Base-by-base conservation (phyloP, 2,888 invertebrate genomes). In the Pyrochroa serraticornis region DNA sequence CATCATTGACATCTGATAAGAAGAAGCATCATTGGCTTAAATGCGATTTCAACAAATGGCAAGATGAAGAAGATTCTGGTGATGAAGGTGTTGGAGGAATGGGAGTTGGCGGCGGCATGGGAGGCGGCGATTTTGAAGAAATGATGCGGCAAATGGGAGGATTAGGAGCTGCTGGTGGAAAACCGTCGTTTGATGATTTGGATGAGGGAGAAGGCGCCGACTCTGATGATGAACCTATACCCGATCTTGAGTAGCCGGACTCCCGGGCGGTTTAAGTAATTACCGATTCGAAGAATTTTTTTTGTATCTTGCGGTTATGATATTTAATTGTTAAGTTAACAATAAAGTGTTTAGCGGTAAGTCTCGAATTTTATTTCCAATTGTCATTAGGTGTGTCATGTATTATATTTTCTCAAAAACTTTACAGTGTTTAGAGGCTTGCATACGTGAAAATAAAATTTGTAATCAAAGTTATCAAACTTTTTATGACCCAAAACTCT, bases 41-140 rank as follows among this genome's bases (percentile, higher is more conserved):
- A 83, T 91, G 96, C 71, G 97, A 98, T 78, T 99, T 98, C 79
- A 93, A 94, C 77, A 96, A 96, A 82, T 98, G 97, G 97, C 89
- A 88, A 81, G 97, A 97, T 82, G 97, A 98, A 80, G 94, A 94
- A 74, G 97, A 97, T 61, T 93, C 92, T 50, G 93, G 90, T 7
- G 91, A 91, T 68, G 95, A 93, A 67, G 85, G 77, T 60, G 60
- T 75, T n/a, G 77, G 77, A n/a, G 78, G 77, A 7, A 76, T 77
- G 75, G 82, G 78, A 51, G 77, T 75, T 51, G 70, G 70, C 35
- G 81, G 74, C 57, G 79, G 81, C 50, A 71, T 71, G 42, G 81
- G 75, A 57, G 79, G 81, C 48, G 82, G 82, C 45, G 86, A 88
- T 73, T 81, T 88, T 59, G 86, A 86, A 75, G 87, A 89, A 81